Percentiles rank a stretch among this genome's conserved stretches.
These are phyloP conservation scores for Tachyglossus aculeatus DNA, from an alignment of 2,797 vertebrate species.

Conservation along the genomic window DNA sequence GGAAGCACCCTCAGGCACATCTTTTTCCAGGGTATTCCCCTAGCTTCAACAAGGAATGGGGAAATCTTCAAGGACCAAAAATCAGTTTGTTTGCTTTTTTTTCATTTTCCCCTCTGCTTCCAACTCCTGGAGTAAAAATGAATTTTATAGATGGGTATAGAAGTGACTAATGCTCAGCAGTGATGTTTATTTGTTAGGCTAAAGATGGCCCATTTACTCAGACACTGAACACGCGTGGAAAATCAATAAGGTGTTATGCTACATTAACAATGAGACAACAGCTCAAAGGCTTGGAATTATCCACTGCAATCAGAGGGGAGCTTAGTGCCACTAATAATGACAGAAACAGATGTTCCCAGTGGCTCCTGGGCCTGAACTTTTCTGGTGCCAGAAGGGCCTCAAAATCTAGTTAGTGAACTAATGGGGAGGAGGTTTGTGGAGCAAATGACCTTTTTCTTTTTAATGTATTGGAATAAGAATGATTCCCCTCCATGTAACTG, in stretches of 20 bases:
- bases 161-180: neutral
- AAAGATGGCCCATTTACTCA: conserved; percentile 9
- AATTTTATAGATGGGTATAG: neutral
- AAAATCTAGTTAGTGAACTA: conserved; percentile 8
- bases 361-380: neutral
- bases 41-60: too few species aligned
- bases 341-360: neutral
- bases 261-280: conserved; percentile 17
- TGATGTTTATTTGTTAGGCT: neutral
- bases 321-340: neutral
- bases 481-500: neutral
- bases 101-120: too few species aligned
- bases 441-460: neutral
- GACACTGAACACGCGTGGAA: neutral
- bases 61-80: too few species aligned
- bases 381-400: neutral
- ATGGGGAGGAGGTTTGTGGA: neutral
- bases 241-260: conserved; percentile 26
- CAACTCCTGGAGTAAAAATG: neutral
- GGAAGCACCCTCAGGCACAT: too few species aligned
- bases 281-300: neutral
- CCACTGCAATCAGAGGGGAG: neutral
- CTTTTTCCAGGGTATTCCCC: too few species aligned
- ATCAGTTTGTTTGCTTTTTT: too few species aligned
- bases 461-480: neutral